Conservation (phyloP, 2,113 vertebrate species). For the Corythaixoides concolor region DNA sequence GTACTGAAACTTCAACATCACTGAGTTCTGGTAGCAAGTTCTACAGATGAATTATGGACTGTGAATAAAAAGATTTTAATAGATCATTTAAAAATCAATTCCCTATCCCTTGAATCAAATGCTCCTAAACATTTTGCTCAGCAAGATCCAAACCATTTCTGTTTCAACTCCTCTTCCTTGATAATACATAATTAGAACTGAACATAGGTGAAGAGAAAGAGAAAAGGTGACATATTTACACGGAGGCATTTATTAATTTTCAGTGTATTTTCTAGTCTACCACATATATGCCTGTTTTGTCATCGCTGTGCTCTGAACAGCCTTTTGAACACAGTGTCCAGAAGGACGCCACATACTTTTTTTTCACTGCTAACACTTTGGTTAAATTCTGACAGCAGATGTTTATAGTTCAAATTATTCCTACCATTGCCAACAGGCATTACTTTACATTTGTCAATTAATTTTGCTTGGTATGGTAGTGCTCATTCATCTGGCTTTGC, state of each 20-base stretch:
- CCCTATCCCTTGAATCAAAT: background rate
- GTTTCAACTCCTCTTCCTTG: background rate
- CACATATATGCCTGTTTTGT: background rate
- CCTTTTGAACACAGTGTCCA: background rate
- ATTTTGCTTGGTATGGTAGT: background rate
- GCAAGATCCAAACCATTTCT: background rate
- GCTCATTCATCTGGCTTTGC: background rate
- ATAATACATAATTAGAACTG: background rate
- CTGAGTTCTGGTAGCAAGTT: background rate
- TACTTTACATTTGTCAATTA: background rate
- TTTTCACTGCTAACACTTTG: background rate
- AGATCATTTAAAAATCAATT: slow-evolving; percentile 7
- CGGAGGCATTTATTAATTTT: background rate
- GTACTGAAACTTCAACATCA: background rate
- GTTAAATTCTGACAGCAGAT: background rate
- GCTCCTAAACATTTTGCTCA: background rate
- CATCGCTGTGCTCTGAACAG: background rate
- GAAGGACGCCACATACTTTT: background rate
- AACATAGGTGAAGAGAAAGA: background rate
- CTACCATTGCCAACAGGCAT: background rate
- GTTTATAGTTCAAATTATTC: background rate
- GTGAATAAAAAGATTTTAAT: background rate
- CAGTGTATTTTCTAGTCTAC: background rate
- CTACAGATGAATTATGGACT: background rate
- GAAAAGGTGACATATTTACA: background rate